These are phyloP conservation scores for Cerceris ruficornis DNA, from an alignment of 2,888 invertebrate genomes.

Conservation along the genomic window DNA sequence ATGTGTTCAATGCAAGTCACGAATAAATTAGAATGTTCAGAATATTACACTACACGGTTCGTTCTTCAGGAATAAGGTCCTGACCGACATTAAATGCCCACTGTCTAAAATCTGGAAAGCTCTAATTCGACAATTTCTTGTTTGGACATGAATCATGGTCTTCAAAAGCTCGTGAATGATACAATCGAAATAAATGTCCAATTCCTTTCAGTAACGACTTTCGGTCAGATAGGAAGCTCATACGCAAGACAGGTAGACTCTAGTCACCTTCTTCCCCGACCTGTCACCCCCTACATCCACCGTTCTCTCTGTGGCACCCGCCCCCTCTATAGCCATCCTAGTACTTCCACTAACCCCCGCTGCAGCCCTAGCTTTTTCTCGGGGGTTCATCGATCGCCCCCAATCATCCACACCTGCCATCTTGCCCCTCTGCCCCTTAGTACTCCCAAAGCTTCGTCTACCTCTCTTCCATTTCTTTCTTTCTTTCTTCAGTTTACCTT, in stretches of 20 bases:
- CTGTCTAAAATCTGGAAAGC: too few species aligned
- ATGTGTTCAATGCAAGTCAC: too few species aligned
- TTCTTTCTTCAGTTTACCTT: conserved; percentile 20
- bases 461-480: conserved; percentile 32
- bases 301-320: conserved; percentile 60
- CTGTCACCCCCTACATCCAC: conserved; percentile 61
- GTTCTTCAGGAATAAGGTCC: too few species aligned
- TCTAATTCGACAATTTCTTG: too few species aligned
- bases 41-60: too few species aligned
- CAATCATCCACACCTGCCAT: conserved; percentile 77
- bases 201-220: neutral
- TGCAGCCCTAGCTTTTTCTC: conserved; percentile 70
- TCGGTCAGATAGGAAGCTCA: conserved; percentile 53
- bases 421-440: conserved; percentile 72
- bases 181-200: conserved; percentile 14
- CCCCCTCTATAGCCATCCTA: conserved; percentile 43
- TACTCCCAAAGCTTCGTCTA: conserved; percentile 64
- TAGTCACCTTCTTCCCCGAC: conserved; percentile 73
- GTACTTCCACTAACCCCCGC: conserved; percentile 47
- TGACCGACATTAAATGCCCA: too few species aligned
- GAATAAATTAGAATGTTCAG: too few species aligned
- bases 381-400: conserved; percentile 80
- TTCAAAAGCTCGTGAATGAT: neutral
- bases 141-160: too few species aligned
- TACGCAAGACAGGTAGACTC: conserved; percentile 67